Percentiles rank a stretch among this genome's conserved stretches.
Evolutionary conservation across 2,113 vertebrate genomes (phyloP).

Genomic region (Mesitornis unicolor): DNA sequence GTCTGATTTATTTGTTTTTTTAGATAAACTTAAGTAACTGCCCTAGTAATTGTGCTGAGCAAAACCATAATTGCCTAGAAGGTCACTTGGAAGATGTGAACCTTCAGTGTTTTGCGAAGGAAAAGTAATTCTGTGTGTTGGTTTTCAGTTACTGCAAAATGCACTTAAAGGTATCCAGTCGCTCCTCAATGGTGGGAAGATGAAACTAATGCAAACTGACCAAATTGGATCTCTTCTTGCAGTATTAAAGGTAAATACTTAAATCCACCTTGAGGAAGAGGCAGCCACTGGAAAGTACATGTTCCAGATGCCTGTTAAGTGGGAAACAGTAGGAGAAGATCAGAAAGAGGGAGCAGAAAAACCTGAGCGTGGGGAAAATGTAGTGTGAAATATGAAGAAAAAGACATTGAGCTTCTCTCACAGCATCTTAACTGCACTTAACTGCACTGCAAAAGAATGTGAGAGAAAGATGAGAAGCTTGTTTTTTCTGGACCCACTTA

Average conservation of each 20-base stretch:
- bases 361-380: fast-evolving
- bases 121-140: neutral
- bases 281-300: neutral
- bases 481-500: neutral
- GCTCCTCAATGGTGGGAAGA: conserved; percentile 87
- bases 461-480: neutral
- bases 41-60: neutral
- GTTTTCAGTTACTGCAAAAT: conserved; percentile 84
- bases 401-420: neutral
- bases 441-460: neutral
- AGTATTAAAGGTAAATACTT: conserved; percentile 83
- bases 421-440: neutral
- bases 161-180: conserved; percentile 91
- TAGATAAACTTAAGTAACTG: neutral
- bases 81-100: neutral
- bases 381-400: neutral
- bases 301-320: neutral
- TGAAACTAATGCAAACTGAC: conserved; percentile 83
- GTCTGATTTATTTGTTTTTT: neutral
- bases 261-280: neutral
- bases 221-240: conserved; percentile 90
- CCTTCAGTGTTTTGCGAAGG: neutral
- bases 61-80: neutral
- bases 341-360: neutral
- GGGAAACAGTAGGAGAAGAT: neutral